Evolutionary conservation across 2,888 invertebrate species (phyloP).

Genomic region (Pyrgus malvae): DNA sequence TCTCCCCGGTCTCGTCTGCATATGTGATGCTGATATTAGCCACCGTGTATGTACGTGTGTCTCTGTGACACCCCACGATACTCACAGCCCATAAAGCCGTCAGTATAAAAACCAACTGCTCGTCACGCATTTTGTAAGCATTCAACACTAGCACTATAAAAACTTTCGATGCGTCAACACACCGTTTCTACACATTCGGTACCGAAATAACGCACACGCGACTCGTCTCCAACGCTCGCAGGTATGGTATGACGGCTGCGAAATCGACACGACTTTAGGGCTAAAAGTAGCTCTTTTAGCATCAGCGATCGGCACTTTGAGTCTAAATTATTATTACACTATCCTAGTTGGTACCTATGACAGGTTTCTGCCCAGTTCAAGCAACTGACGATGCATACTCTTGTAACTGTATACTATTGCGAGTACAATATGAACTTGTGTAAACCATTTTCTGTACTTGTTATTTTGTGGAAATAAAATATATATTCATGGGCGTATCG

Average conservation of each 20-base stretch:
- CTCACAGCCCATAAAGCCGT: constrained; percentile 59
- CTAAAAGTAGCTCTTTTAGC: too few species aligned
- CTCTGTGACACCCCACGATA: constrained; percentile 57
- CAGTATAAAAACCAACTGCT: constrained; percentile 59
- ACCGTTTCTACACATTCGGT: constrained; percentile 28
- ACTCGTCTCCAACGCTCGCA: constrained; percentile 29
- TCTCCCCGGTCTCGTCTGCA: constrained; percentile 68
- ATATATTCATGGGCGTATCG: too few species aligned
- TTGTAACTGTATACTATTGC: too few species aligned
- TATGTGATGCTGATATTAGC: constrained; percentile 85
- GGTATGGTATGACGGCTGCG: constrained; percentile 32
- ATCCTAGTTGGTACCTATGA: too few species aligned
- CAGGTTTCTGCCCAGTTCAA: too few species aligned
- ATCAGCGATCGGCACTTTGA: too few species aligned
- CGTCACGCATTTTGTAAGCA: constrained; percentile 61
- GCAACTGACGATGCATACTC: too few species aligned
- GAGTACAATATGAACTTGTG: too few species aligned
- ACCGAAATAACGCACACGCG: constrained; percentile 31
- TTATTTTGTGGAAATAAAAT: too few species aligned
- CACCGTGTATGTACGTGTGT: constrained; percentile 76
- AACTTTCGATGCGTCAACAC: constrained; percentile 18
- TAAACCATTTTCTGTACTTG: too few species aligned
- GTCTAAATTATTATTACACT: too few species aligned
- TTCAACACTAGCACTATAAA: constrained; percentile 38
- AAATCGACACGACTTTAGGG: constrained; percentile 36